Percentiles rank a stretch among this genome's conserved stretches.
phyloP scores from a whole-genome alignment of 2,113 vertebrate species.

The Tachysurus fulvidraco region DNA sequence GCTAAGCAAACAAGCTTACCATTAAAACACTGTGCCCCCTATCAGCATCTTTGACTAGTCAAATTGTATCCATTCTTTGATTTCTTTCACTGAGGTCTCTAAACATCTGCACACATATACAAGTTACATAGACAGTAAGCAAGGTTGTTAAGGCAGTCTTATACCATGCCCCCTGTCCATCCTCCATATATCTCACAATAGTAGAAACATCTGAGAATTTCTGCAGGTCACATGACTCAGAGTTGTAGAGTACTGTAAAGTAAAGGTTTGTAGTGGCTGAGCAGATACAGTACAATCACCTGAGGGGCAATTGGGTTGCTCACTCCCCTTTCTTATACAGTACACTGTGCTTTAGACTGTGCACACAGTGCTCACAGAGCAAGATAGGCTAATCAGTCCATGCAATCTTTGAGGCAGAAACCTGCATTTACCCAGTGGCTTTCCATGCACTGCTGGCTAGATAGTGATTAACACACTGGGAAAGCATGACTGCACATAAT shows the following conservation, averaged over 20 bases:
- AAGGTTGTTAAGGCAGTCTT: not conserved
- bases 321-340: not conserved
- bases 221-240: not conserved
- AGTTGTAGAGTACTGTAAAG: not conserved
- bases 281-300: not conserved
- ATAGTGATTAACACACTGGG: not conserved
- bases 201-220: not conserved
- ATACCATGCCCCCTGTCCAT: not conserved
- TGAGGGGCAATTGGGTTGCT: not conserved
- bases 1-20: no score
- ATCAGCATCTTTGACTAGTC: not conserved
- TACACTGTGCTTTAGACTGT: not conserved
- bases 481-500: not conserved
- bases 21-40: no score
- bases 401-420: not conserved
- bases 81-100: not conserved
- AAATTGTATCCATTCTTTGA: slow-evolving; percentile 6
- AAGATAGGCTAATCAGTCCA: not conserved
- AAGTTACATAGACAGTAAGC: not conserved
- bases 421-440: not conserved
- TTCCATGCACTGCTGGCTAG: not conserved
- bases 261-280: not conserved
- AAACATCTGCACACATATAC: not conserved
- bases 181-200: not conserved
- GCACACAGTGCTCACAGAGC: not conserved